Base-by-base conservation (phyloP, 2,888 invertebrate species). In the Cremastinae sp. region DNA sequence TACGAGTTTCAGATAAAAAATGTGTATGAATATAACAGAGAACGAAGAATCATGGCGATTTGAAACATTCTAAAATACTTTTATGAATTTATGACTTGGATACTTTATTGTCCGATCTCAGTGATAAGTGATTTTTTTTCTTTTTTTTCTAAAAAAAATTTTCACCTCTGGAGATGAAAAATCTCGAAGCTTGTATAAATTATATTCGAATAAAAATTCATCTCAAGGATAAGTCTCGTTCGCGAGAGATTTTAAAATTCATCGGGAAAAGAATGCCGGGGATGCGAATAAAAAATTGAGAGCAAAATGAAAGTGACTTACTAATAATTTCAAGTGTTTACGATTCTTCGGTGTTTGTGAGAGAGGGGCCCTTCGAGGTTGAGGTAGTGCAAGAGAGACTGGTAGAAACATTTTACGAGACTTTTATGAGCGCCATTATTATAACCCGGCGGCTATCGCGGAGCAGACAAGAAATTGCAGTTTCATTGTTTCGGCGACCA, bases 261-360 rank as follows among this genome's bases (percentile, higher is more conserved):
- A 28, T 22, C 49, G 1, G 20, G 39, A 49, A 18, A 49, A 16
- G 14, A 16, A 2, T n/a, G 16, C 7, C 20, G 28, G 16, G n/a
- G 62, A 37, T 4, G 37, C 7, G 59, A 59, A 8, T n/a, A 18
- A 55, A 37, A 45, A 16, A 71, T 41, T 20, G 56, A 49, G 55
- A 56, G 39, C 37, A 49, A 35, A 9, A 12, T 12, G 28, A 70
- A 43, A 70, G 74, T 71, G 72, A 64, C 65, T 64, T 75, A 70
- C 78, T 77, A 82, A 84, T 85, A 84, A 83, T 83, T 83, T 80
- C 78, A 71, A 80, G 79, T 83, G 81, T 86, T 86, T 84, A 86
- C 78, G 82, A 69, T 76, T 75, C 74, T 43, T 47, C 65, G 78
- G 80, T 81, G 81, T 83, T 83, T 81, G 80, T 84, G 80, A 82